These are phyloP conservation scores for Athripsodes cinereus DNA, from an alignment of 2,888 invertebrate genomes.

Conservation along the genomic window DNA sequence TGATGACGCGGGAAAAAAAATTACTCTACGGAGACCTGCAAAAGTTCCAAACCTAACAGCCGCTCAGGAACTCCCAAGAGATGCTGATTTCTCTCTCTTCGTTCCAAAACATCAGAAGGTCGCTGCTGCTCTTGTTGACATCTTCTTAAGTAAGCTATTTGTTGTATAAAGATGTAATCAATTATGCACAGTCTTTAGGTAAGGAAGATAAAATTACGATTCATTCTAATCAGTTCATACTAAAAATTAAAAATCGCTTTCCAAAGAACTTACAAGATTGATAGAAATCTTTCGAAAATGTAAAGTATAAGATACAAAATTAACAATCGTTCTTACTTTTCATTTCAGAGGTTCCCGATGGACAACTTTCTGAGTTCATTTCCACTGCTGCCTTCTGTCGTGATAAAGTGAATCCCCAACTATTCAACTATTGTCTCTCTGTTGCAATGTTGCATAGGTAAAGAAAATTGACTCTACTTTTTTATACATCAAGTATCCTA, in stretches of 20 bases:
- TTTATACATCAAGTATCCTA: background rate
- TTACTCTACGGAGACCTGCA: slow-evolving; percentile 48
- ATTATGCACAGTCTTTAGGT: too few relatives aligned
- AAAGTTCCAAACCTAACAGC: slow-evolving; percentile 52
- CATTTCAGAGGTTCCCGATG: slow-evolving; percentile 20
- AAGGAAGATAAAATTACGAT: too few relatives aligned
- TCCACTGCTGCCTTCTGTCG: slow-evolving; percentile 50
- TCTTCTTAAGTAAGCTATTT: slow-evolving; percentile 55
- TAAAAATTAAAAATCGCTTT: too few relatives aligned
- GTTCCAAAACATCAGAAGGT: slow-evolving; percentile 63
- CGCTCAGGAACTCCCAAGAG: slow-evolving; percentile 51
- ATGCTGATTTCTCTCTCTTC: slow-evolving; percentile 69
- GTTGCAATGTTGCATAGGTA: slow-evolving; percentile 52
- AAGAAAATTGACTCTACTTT: background rate
- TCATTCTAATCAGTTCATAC: too few relatives aligned
- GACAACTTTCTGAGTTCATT: slow-evolving; percentile 48
- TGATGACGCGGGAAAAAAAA: slow-evolving; percentile 41
- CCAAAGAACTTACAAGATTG: too few relatives aligned
- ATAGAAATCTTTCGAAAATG: too few relatives aligned
- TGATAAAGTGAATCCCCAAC: slow-evolving; percentile 53
- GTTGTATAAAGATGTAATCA: too few relatives aligned
- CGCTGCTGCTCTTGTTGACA: slow-evolving; percentile 63
- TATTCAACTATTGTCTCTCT: slow-evolving; percentile 57
- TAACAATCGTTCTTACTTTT: too few relatives aligned
- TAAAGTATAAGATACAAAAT: too few relatives aligned